Evolutionary conservation across 2,113 vertebrate genomes (phyloP), one percentile per base, ranked within the genome.

Genomic region (Paralichthys olivaceus): DNA sequence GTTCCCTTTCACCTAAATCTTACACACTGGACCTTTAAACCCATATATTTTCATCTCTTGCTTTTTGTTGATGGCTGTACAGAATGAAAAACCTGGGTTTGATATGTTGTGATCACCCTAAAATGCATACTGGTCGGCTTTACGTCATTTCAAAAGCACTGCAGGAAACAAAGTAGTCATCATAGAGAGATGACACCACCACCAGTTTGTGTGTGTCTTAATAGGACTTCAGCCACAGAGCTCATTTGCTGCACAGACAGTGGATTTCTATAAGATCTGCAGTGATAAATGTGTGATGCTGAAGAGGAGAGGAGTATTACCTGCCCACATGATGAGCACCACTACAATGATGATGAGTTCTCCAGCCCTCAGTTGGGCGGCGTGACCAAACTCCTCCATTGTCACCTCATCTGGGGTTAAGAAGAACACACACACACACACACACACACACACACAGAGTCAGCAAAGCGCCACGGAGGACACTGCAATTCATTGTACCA

Each of bases 321-420:
- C 97, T 89, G 97, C 97, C 97, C 97, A 99, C 97, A 99, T 99
- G 84, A 99, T 94, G 83, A 99, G 92, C 88, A 99, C 97, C 91
- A 98, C 97, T 0, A 97, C 96, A 5, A 99, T 98, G 92, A 98
- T 99, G 93, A 99, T 96, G 59, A 97, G 94, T 81, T 99, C 97
- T 26, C 97, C 97, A 0, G 96, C 96, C 79, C 96, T 93, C 80
- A 99, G 94, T 92, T 98, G 96, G 37, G 93, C 90, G 2, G 95
- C 94, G 87, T 94, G 94, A 9, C 90, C 96, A 89, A 97, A 93
- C 92, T 97, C 97, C 89, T 97, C 95, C 96, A 97, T 96, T 0
- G 94, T 97, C 87, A 98, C 96, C 87, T 98, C 96, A 67, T 98
- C 97, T 99, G 93, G 47, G 60, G 59, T 77, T 45, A 83, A 37